phyloP scores from a whole-genome alignment of 2,888 invertebrate genomes.

The Calliphora vomitoria region DNA sequence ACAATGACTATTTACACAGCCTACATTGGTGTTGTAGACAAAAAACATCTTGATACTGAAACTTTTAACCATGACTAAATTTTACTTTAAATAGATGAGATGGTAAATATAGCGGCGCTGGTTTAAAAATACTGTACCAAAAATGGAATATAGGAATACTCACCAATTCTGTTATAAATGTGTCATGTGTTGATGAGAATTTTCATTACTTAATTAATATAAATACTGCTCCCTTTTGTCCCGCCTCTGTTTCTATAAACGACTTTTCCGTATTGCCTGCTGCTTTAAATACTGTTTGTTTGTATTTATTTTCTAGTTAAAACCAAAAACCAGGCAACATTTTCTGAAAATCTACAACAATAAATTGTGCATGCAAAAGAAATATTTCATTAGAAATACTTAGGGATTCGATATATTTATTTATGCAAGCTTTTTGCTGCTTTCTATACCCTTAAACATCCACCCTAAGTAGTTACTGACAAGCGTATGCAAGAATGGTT shows the following conservation, averaged over 20 bases:
- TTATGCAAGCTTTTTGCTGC: conserved; percentile 11
- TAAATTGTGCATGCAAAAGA: conserved; percentile 66
- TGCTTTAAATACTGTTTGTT: not conserved
- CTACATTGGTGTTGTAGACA: conserved; percentile 19
- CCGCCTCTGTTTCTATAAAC: not conserved
- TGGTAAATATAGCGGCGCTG: not conserved
- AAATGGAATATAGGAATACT: not conserved
- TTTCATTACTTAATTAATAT: too few relatives aligned
- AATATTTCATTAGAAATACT: conserved; percentile 71
- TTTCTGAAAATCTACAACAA: conserved; percentile 54
- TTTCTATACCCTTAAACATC: conserved; percentile 3
- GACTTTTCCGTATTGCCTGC: not conserved
- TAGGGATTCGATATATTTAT: conserved; percentile 66
- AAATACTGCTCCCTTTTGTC: not conserved
- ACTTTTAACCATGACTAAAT: conserved; percentile 12
- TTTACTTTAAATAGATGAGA: not conserved
- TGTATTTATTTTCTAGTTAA: conserved; percentile 13
- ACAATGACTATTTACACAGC: conserved; percentile 54
- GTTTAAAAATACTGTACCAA: not conserved
- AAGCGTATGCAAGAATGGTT: not conserved
- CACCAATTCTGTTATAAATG: too few relatives aligned
- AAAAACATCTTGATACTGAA: conserved; percentile 25
- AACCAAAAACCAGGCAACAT: conserved; percentile 23
- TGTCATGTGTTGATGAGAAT: too few relatives aligned
- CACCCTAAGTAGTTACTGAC: conserved; percentile 16